Evolutionary conservation across 2,888 invertebrate species (phyloP).

Genomic region (Poecilus cupreus): DNA sequence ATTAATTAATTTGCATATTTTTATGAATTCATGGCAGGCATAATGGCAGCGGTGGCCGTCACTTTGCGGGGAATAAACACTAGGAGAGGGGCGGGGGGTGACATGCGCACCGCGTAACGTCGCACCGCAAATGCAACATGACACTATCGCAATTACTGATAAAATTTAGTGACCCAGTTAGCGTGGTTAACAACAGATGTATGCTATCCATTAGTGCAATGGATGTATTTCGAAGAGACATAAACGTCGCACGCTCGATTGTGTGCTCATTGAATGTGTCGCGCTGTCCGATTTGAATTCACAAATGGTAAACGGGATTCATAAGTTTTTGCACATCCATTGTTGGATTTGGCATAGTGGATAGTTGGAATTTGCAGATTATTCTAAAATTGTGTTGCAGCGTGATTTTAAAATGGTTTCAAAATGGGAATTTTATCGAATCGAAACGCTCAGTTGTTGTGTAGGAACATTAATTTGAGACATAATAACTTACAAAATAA

Average conservation of each 20-base stretch:
- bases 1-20: constrained; percentile 50
- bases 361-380: not conserved
- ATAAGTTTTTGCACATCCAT: constrained; percentile 22
- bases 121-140: constrained; percentile 57
- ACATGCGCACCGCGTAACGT: not conserved
- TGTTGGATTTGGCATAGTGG: not conserved
- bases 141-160: constrained; percentile 59
- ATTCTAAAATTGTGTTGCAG: too few relatives aligned
- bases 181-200: constrained; percentile 59
- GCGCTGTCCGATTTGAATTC: constrained; percentile 42
- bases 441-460: too few relatives aligned
- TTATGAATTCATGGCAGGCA: constrained; percentile 21
- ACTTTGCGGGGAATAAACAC: not conserved
- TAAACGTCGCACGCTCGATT: constrained; percentile 57
- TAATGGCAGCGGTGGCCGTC: not conserved
- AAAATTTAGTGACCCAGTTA: constrained; percentile 59
- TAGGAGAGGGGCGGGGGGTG: not conserved
- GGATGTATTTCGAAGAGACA: constrained; percentile 56
- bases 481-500: too few relatives aligned
- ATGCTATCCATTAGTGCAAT: constrained; percentile 59
- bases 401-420: too few relatives aligned
- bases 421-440: too few relatives aligned
- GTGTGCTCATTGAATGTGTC: constrained; percentile 55
- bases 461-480: too few relatives aligned
- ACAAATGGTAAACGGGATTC: not conserved